phyloP scores from a whole-genome alignment of 2,113 vertebrate genomes.

The Cisticola juncidis region DNA sequence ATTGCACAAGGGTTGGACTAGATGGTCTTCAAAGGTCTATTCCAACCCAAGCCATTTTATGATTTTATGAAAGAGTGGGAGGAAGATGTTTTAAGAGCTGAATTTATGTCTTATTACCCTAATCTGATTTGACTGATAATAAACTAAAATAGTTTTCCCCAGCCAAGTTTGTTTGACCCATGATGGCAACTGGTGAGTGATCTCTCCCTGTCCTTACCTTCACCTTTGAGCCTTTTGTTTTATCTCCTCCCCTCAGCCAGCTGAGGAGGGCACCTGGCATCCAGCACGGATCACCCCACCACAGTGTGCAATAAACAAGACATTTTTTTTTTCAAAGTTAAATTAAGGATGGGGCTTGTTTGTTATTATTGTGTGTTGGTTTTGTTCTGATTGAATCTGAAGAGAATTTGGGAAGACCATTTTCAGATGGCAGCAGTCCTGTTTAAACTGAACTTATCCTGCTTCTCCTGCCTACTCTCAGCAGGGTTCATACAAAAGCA shows the following conservation, averaged over 20 bases:
- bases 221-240: neutral
- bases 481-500: neutral
- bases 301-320: neutral
- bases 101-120: neutral
- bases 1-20: neutral
- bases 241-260: neutral
- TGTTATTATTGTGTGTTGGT: rapidly evolving
- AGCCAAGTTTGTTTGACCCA: neutral
- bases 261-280: neutral
- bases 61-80: neutral
- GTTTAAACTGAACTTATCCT: neutral
- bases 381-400: neutral
- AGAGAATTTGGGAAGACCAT: neutral
- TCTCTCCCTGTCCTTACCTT: neutral
- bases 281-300: neutral
- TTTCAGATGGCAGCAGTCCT: neutral
- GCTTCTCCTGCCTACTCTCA: neutral
- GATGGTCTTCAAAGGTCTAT: neutral
- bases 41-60: neutral
- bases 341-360: neutral
- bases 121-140: neutral
- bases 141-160: neutral
- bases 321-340: neutral
- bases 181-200: neutral
- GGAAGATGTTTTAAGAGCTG: neutral